Conservation (phyloP, 2,888 invertebrate species). For the Rhagium mordax region DNA sequence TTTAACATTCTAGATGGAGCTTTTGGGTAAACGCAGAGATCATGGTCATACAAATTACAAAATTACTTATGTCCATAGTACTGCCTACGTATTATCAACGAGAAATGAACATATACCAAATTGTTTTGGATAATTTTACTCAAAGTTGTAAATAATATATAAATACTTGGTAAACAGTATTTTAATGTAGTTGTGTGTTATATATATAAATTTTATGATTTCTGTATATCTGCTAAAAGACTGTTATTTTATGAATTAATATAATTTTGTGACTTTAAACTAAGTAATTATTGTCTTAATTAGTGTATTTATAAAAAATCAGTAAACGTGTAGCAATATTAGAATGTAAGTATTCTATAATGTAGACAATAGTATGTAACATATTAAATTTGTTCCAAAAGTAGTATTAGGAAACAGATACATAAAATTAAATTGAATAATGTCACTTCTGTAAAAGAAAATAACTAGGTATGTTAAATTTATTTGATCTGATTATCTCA, state of each 20-base stretch:
- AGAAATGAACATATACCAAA: slow-evolving; percentile 17
- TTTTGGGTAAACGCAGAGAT: no score
- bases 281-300: slow-evolving; percentile 39
- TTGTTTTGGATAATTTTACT: slow-evolving; percentile 25
- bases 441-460: slow-evolving; percentile 13
- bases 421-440: background rate
- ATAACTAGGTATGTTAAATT: slow-evolving; percentile 17
- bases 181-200: slow-evolving; percentile 50
- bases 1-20: no score
- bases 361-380: slow-evolving; percentile 49
- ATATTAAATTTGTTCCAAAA: slow-evolving; percentile 54
- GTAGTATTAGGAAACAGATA: slow-evolving; percentile 29
- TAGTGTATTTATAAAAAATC: slow-evolving; percentile 54
- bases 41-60: no score
- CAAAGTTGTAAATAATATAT: slow-evolving; percentile 46
- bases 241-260: slow-evolving; percentile 65
- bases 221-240: slow-evolving; percentile 68
- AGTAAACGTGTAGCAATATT: slow-evolving; percentile 63
- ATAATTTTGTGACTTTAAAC: slow-evolving; percentile 42
- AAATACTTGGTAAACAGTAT: slow-evolving; percentile 53
- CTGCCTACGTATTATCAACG: slow-evolving; percentile 1
- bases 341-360: slow-evolving; percentile 48
- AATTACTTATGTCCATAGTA: no score
- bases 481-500: slow-evolving; percentile 62
- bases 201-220: slow-evolving; percentile 55